These are phyloP conservation scores for Urechis unicinctus DNA, from an alignment of 2,888 invertebrate species.

Conservation along the genomic window DNA sequence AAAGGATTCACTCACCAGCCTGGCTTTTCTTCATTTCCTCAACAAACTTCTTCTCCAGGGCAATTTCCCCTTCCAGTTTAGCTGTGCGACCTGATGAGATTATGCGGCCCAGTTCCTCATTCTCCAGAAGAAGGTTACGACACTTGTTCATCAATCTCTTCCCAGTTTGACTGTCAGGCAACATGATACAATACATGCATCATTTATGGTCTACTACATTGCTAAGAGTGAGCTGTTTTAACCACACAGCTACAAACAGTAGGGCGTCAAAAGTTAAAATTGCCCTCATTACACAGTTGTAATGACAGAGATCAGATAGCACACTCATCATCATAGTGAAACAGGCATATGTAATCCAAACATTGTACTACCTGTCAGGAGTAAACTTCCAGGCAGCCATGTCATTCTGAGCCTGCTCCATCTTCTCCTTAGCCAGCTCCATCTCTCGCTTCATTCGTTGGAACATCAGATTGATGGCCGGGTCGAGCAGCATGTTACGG, in stretches of 20 bases:
- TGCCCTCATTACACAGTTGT: no score
- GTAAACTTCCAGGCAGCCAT: slow-evolving; percentile 98
- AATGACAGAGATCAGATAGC: no score
- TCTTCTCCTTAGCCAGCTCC: slow-evolving; percentile 77
- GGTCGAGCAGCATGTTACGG: slow-evolving; percentile 82
- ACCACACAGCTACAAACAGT: no score
- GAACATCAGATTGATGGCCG: slow-evolving; percentile 89
- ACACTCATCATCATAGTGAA: no score
- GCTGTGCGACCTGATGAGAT: slow-evolving; percentile 91
- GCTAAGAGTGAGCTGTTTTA: no score
- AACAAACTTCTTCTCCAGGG: slow-evolving; percentile 87
- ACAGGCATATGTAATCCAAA: no score
- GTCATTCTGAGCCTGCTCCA: slow-evolving; percentile 96
- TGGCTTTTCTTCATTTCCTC: slow-evolving; percentile 96
- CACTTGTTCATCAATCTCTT: slow-evolving; percentile 97
- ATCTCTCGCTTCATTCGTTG: slow-evolving; percentile 85
- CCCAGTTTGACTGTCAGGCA: slow-evolving; percentile 73
- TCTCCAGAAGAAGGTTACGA: slow-evolving; percentile 87
- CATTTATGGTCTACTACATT: no score
- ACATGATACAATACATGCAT: no score
- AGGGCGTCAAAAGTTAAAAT: neutral
- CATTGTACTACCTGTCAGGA: slow-evolving; percentile 71
- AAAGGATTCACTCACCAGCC: slow-evolving; percentile 62
- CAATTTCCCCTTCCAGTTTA: slow-evolving; percentile 89
- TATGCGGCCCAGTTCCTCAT: slow-evolving; percentile 93